Evolutionary conservation across 2,797 vertebrate genomes (phyloP).

Genomic region (Clarias platycephalus): DNA sequence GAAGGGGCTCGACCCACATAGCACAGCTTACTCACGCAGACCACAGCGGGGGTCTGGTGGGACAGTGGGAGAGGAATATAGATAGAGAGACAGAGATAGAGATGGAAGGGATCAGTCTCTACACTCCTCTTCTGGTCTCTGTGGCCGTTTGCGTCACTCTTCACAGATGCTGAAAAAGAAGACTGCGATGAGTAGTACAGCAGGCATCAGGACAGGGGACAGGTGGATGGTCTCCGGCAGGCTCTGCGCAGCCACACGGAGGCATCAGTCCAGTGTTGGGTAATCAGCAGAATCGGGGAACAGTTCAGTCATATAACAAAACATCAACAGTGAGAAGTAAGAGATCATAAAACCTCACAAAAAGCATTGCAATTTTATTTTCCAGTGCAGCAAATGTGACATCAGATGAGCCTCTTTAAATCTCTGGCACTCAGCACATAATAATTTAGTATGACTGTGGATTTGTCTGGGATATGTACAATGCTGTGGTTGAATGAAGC

Average conservation of each 20-base stretch:
- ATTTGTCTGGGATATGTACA: slow-evolving; percentile 17
- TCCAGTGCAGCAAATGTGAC: slow-evolving; percentile 6
- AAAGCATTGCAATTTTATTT: neutral
- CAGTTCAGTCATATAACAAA: slow-evolving; percentile 27
- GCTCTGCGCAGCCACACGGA: slow-evolving; percentile 41
- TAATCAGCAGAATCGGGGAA: slow-evolving; percentile 44
- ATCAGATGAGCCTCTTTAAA: slow-evolving; percentile 10
- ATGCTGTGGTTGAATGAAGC: slow-evolving; percentile 6
- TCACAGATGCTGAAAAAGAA: slow-evolving; percentile 55
- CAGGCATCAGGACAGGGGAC: slow-evolving; percentile 38
- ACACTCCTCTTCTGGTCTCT: slow-evolving; percentile 50
- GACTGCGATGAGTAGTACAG: slow-evolving; percentile 46
- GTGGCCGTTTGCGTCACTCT: slow-evolving; percentile 33
- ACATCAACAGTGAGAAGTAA: slow-evolving; percentile 14
- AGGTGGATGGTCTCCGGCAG: slow-evolving; percentile 13
- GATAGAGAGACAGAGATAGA: slow-evolving; percentile 35
- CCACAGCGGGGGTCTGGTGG: slow-evolving; percentile 45
- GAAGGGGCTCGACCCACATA: slow-evolving; percentile 47
- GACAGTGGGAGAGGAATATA: slow-evolving; percentile 47
- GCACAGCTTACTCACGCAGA: slow-evolving; percentile 50
- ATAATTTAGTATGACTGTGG: slow-evolving; percentile 11
- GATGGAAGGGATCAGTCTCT: slow-evolving; percentile 47
- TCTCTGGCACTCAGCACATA: neutral
- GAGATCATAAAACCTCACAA: slow-evolving; percentile 15
- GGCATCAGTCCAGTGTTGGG: slow-evolving; percentile 46